These are phyloP conservation scores for Brotula barbata DNA, from an alignment of 2,797 vertebrate species.

Conservation along the genomic window DNA sequence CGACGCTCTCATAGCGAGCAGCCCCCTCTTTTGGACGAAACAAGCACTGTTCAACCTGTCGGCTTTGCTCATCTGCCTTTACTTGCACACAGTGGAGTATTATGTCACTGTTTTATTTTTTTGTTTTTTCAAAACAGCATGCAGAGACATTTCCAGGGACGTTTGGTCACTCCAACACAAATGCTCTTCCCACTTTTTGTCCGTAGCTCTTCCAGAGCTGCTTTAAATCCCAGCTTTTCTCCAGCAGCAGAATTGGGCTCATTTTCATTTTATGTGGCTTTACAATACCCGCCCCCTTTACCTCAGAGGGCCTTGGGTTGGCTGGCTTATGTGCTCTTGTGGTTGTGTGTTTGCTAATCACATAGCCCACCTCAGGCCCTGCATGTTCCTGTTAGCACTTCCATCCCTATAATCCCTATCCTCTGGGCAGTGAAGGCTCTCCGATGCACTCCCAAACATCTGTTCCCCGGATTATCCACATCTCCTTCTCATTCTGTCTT, in stretches of 20 bases:
- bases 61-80: no score
- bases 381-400: slow-evolving; percentile 49
- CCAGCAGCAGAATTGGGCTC: slow-evolving; percentile 5
- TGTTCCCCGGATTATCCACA: slow-evolving; percentile 67
- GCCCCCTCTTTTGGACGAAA: no score
- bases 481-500: slow-evolving; percentile 49
- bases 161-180: no score
- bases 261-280: slow-evolving; percentile 29
- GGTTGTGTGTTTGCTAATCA: slow-evolving; percentile 34
- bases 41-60: no score
- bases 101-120: no score
- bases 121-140: no score
- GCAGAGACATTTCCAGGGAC: no score
- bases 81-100: no score
- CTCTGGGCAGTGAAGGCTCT: slow-evolving; percentile 47
- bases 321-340: not conserved
- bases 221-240: slow-evolving; percentile 27
- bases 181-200: no score
- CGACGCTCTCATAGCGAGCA: no score
- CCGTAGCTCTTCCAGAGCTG: slow-evolving; percentile 3
- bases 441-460: slow-evolving; percentile 61
- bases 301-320: slow-evolving; percentile 2
- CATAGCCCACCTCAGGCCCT: slow-evolving; percentile 39
- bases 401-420: slow-evolving; percentile 54
- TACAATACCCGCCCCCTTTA: slow-evolving; percentile 17